Evolutionary conservation across 1,140 invertebrate genomes (phyloP), one percentile per base, ranked within the genome.

Genomic region (Heterodera schachtii): DNA sequence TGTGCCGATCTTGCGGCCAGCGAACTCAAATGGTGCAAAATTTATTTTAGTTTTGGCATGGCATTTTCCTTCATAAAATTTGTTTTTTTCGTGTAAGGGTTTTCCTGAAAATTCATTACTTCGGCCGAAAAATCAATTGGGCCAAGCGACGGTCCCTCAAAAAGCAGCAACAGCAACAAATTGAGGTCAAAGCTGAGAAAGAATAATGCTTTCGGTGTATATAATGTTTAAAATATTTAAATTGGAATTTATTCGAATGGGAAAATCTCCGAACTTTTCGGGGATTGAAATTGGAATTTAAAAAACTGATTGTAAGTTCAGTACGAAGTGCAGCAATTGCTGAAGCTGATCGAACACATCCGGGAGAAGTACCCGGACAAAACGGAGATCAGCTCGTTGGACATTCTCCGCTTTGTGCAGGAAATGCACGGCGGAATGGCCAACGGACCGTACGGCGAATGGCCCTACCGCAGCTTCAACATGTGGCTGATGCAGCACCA

Each of bases 21-120:
- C 3, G 89, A 89, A 70, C 77, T 89, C 52, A 89, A 89, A 77
- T 90, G 85, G 83, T 76, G 43, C 19, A 7, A 49, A 49, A 8
- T 31, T n/a, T 43, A n/a, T 47, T 19, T 64, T 60, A 0, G 49
- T 60, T 60, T 1, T 31, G 31, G 31, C 31, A 31, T 31, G 31
- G 31, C 31, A 52, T 52, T 8, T 52, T 19, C 57, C 16, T 19
- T n/a, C 16, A n/a, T 13, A 76, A 57, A 76, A 49, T n/a, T n/a
- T 49, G 19, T 52, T 49, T 75, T 7, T 16, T 47, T 57, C 57
- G 13, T 31, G 31, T n/a, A 3, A 76, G 74, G 76, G 76, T 89
- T 6, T 89, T 89, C 74, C 75, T 89, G 66, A 90, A 89, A 71
- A 89, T 89, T 67, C 88, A 89, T 81, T 89, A 89, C 78, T 89